Conservation (phyloP, 2,797 vertebrate genomes). For the Anisognathus igniventris region DNA sequence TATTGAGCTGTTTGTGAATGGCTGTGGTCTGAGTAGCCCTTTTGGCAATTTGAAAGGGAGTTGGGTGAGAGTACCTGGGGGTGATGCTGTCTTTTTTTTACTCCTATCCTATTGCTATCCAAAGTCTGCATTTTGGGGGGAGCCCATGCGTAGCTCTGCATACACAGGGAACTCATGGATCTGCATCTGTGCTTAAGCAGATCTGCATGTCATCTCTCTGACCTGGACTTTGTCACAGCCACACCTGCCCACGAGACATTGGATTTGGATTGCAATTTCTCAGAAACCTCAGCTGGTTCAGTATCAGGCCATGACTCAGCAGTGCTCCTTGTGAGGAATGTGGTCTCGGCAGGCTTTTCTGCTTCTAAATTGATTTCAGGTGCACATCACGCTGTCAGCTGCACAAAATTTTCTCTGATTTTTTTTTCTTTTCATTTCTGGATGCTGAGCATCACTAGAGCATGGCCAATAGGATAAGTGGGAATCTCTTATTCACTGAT, state of each 20-base stretch:
- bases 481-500: not conserved
- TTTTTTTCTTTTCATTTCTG: not conserved
- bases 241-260: not conserved
- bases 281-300: not conserved
- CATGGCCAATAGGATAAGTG: not conserved
- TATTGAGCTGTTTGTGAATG: not conserved
- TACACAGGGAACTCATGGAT: not conserved
- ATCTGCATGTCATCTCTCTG: not conserved
- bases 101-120: not conserved
- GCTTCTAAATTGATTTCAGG: conserved; percentile 49
- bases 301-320: conserved; percentile 26
- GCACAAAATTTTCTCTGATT: not conserved
- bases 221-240: not conserved
- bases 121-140: not conserved
- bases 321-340: not conserved
- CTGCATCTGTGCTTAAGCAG: not conserved
- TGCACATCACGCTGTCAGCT: not conserved
- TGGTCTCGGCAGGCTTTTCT: not conserved
- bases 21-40: not conserved
- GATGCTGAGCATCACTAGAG: not conserved
- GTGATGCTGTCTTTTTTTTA: not conserved
- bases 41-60: not conserved
- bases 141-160: not conserved
- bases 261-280: not conserved
- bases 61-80: not conserved